phyloP scores from a whole-genome alignment of 1,140 invertebrate species.

The Scylla paramamosain region DNA sequence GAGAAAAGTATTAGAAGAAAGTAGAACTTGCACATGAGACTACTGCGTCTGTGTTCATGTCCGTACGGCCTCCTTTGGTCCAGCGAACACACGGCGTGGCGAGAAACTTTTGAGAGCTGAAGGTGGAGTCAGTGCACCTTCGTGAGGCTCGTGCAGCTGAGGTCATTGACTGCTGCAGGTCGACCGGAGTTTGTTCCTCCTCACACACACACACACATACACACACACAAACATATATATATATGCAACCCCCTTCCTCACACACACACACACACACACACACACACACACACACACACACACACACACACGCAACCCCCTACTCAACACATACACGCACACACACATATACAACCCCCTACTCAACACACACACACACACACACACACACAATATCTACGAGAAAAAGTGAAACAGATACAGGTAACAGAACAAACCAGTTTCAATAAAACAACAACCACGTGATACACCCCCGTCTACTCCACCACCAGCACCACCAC shows the following conservation, averaged over 20 bases:
- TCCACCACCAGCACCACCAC: background rate
- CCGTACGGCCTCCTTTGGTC: background rate
- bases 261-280: conserved; percentile 12
- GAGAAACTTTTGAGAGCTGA: background rate
- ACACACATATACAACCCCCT: background rate
- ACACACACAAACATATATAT: background rate
- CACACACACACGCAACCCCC: background rate
- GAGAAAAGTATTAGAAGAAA: background rate
- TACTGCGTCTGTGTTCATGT: background rate
- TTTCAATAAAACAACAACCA: background rate
- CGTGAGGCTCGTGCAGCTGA: background rate
- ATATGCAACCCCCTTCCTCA: too few relatives aligned
- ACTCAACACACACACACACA: background rate
- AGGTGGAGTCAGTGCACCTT: background rate
- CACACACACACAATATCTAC: background rate
- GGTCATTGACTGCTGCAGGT: conserved; percentile 8
- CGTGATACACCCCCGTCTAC: background rate
- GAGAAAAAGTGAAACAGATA: background rate
- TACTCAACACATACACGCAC: background rate
- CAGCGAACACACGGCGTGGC: background rate
- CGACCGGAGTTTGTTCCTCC: background rate
- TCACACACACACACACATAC: background rate
- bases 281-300: background rate
- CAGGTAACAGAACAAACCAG: background rate
- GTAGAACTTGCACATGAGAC: background rate